Conservation (phyloP, 1,140 invertebrate genomes). For the Anoplolepis gracilipes region DNA sequence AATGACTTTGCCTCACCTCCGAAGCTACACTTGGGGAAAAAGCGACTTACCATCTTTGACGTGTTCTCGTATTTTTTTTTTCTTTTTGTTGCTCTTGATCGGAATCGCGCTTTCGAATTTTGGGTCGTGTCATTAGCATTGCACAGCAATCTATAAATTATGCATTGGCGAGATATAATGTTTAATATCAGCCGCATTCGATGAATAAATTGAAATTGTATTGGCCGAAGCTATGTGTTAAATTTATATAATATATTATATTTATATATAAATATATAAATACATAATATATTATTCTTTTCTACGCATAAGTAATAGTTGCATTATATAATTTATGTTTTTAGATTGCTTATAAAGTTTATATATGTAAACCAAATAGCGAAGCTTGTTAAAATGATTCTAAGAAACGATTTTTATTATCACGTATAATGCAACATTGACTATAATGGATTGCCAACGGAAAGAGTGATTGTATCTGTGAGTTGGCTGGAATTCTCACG, state of each 20-base stretch:
- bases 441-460: background rate
- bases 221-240: constrained; percentile 7
- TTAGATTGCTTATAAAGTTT: background rate
- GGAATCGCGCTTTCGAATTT: constrained; percentile 12
- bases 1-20: constrained; percentile 49
- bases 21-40: background rate
- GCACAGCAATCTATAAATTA: constrained; percentile 43
- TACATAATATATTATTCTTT: no score
- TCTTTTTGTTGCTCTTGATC: background rate
- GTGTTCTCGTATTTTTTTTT: constrained; percentile 4
- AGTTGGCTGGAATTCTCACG: constrained; percentile 18
- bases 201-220: constrained; percentile 43
- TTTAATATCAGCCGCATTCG: constrained; percentile 25
- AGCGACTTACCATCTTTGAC: constrained; percentile 6
- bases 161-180: constrained; percentile 30
- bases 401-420: constrained; percentile 28
- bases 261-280: no score
- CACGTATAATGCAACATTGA: background rate
- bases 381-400: background rate
- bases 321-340: constrained; percentile 1
- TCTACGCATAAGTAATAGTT: constrained; percentile 32
- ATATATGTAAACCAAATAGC: background rate
- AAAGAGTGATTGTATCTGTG: constrained; percentile 21
- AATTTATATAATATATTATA: constrained; percentile 42
- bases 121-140: constrained; percentile 36